A percentile compares a stretch with the other conserved stretches of the same genome.
These are phyloP conservation scores for Catharus ustulatus DNA, from an alignment of 2,797 vertebrate species.

Conservation along the genomic window DNA sequence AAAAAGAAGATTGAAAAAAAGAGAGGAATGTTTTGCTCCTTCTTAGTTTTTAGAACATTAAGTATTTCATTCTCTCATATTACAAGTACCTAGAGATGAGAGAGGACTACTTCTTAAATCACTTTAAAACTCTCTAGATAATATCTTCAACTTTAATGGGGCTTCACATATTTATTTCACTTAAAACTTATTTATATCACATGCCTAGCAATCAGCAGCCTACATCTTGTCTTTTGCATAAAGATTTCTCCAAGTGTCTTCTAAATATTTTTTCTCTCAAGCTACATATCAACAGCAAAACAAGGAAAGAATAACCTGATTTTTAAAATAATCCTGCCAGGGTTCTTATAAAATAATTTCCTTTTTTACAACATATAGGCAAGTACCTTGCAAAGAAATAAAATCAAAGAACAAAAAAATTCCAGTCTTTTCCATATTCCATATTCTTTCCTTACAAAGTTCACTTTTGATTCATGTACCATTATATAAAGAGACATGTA, in stretches of 20 bases:
- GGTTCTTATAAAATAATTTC: neutral
- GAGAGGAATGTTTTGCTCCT: neutral
- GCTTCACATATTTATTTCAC: slow-evolving; percentile 34
- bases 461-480: neutral
- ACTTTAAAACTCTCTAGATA: slow-evolving; percentile 31
- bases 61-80: neutral
- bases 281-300: neutral
- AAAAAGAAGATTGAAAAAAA: neutral
- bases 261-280: neutral
- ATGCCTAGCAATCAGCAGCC: slow-evolving; percentile 33
- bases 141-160: slow-evolving; percentile 30
- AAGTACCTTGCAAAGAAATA: neutral
- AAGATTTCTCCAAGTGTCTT: neutral
- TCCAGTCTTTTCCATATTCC: neutral
- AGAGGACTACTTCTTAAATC: slow-evolving; percentile 28
- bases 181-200: slow-evolving; percentile 44
- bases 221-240: slow-evolving; percentile 15
- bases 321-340: neutral
- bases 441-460: neutral
- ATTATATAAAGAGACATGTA: neutral
- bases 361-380: neutral
- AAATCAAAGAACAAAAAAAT: neutral
- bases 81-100: neutral
- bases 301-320: neutral
- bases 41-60: neutral